phyloP scores from a whole-genome alignment of 2,797 vertebrate species.

The Saguinus oedipus region DNA sequence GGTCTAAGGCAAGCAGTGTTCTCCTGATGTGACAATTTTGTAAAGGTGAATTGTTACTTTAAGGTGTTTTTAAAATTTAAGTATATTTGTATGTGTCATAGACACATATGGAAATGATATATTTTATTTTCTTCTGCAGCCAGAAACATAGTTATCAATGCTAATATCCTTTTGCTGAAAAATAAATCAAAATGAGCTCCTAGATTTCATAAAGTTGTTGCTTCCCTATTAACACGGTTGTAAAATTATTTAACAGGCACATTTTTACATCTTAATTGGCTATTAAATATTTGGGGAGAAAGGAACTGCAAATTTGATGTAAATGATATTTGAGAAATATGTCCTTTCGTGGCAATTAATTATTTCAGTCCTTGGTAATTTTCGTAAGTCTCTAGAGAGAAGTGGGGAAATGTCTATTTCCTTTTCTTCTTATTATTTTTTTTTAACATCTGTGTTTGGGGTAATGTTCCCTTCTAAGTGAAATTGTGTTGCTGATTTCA shows the following conservation, averaged over 20 bases:
- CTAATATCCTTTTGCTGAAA: slow-evolving; percentile 27
- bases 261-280: slow-evolving; percentile 68
- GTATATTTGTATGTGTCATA: slow-evolving; percentile 8
- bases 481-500: slow-evolving; percentile 44
- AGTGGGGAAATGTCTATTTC: slow-evolving; percentile 37
- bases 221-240: slow-evolving; percentile 14
- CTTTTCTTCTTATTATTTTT: background rate
- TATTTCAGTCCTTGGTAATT: slow-evolving; percentile 66
- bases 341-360: slow-evolving; percentile 68
- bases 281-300: slow-evolving; percentile 35
- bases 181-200: background rate
- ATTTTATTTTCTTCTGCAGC: slow-evolving; percentile 36
- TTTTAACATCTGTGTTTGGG: slow-evolving; percentile 47
- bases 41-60: slow-evolving; percentile 21
- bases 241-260: slow-evolving; percentile 38
- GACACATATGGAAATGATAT: slow-evolving; percentile 32
- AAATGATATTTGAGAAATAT: slow-evolving; percentile 65
- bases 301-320: slow-evolving; percentile 47
- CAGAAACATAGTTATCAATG: slow-evolving; percentile 33
- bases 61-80: slow-evolving; percentile 12
- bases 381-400: slow-evolving; percentile 37
- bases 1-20: slow-evolving; percentile 32
- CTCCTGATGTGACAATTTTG: slow-evolving; percentile 5
- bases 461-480: slow-evolving; percentile 31
- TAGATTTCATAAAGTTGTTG: background rate